These are phyloP conservation scores for Metopia argyrocephala DNA, from an alignment of 2,888 invertebrate species.

Conservation along the genomic window DNA sequence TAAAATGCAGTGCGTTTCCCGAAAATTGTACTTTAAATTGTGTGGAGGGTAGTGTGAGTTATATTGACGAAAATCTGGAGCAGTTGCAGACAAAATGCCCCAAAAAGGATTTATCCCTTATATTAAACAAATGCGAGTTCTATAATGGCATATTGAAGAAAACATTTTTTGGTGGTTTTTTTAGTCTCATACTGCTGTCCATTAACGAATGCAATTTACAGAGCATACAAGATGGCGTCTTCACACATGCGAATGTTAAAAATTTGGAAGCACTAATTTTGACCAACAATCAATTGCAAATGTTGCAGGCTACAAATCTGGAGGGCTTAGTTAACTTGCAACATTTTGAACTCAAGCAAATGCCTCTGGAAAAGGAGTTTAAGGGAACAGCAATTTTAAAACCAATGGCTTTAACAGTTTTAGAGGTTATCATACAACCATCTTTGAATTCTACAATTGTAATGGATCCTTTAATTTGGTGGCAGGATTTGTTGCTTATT, in stretches of 20 bases:
- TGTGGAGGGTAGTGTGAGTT: slow-evolving; percentile 10
- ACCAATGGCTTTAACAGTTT: neutral
- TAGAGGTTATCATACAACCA: slow-evolving; percentile 10
- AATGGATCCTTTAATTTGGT: slow-evolving; percentile 33
- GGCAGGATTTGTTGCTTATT: neutral
- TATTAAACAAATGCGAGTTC: slow-evolving; percentile 34
- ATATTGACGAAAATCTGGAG: slow-evolving; percentile 7
- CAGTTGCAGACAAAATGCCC: neutral
- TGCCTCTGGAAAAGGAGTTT: neutral
- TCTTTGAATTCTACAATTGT: neutral
- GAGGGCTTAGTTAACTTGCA: slow-evolving; percentile 13
- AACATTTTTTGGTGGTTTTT: slow-evolving; percentile 25
- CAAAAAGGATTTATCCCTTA: slow-evolving; percentile 12
- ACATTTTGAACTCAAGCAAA: slow-evolving; percentile 39
- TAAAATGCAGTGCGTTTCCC: neutral
- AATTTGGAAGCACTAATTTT: slow-evolving; percentile 31
- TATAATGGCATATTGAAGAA: slow-evolving; percentile 14
- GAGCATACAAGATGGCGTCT: slow-evolving; percentile 2
- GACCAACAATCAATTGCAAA: slow-evolving; percentile 20
- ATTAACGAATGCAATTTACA: slow-evolving; percentile 40
- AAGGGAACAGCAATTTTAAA: slow-evolving; percentile 13
- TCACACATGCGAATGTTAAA: slow-evolving; percentile 13
- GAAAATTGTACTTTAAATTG: slow-evolving; percentile 38
- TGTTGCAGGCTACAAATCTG: neutral
- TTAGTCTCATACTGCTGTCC: neutral